Conservation (phyloP, 2,797 vertebrate species). For the Sciurus carolinensis region DNA sequence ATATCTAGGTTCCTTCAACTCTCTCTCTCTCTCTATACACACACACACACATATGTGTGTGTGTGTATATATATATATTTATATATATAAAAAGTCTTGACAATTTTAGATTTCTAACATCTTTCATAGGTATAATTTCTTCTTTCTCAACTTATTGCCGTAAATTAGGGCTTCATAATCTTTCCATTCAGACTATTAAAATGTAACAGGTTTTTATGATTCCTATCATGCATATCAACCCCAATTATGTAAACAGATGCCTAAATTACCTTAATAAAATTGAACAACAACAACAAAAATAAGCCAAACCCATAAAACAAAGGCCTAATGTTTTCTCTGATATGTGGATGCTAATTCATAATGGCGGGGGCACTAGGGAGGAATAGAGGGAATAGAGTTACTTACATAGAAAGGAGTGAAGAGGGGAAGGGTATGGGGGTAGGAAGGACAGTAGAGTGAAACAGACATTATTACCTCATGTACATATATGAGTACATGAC, state of each 20-base stretch:
- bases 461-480: too few relatives aligned
- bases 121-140: not conserved
- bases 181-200: not conserved
- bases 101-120: conserved; percentile 31
- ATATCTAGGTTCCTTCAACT: not conserved
- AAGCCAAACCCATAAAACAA: too few relatives aligned
- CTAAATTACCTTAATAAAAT: not conserved
- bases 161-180: not conserved
- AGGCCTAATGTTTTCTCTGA: too few relatives aligned
- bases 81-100: not conserved
- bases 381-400: too few relatives aligned
- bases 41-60: too few relatives aligned
- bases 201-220: not conserved
- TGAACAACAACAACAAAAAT: not conserved
- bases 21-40: not conserved
- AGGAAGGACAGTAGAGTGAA: too few relatives aligned
- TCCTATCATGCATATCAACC: not conserved
- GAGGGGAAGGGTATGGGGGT: too few relatives aligned
- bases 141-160: not conserved
- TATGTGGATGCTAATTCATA: too few relatives aligned
- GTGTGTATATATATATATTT: too few relatives aligned
- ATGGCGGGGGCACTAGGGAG: too few relatives aligned
- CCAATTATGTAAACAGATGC: not conserved
- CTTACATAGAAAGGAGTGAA: too few relatives aligned
- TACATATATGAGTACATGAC: too few relatives aligned